Evolutionary conservation across 2,888 invertebrate species (phyloP), one percentile per base, ranked within the genome.

Genomic region (Quadroppia sp.): DNA sequence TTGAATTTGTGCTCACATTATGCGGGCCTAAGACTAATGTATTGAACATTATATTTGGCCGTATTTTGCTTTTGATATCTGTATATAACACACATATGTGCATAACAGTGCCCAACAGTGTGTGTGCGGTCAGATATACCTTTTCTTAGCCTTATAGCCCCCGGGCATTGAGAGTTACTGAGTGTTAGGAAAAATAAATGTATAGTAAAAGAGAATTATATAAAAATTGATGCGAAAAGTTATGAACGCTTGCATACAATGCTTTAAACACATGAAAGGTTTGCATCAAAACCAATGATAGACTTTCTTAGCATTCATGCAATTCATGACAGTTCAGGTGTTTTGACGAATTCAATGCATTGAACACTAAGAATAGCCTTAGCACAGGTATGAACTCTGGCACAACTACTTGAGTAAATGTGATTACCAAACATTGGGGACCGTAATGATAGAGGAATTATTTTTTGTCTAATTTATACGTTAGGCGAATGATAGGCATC

Each of bases 401-500:
- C 20, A 50, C 20, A 20, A 50, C 50, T 50, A 50, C n/a, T 50
- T 50, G 50, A 50, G 50, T 50, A 50, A 50, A 50, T 50, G 50
- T 50, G 50, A 50, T 50, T 50, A 50, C n/a, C 50, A 4, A 50
- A 50, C 15, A 50, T 50, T 50, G 4, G 50, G n/a, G 20, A 15
- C 50, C 20, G 20, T 50, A 50, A 50, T 50, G 4, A 50, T 15
- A 50, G 50, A n/a, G 17, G 50, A 15, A 50, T 7, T 50, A 42
- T 36, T 7, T 50, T 50, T 50, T 50, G 50, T 50, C 50, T 50
- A 50, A 50, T 50, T 50, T 50, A 50, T 50, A 50, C 50, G 17
- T 50, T n/a, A 50, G n/a, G 17, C 50, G 50, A 50, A 17, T 50
- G 50, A 50, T 50, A 50, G 50, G 50, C 50, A 50, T 50, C 50